A percentile compares a stretch with the other conserved stretches of the same genome.
phyloP scores from a whole-genome alignment of 2,797 vertebrate genomes.

The Prionace glauca region DNA sequence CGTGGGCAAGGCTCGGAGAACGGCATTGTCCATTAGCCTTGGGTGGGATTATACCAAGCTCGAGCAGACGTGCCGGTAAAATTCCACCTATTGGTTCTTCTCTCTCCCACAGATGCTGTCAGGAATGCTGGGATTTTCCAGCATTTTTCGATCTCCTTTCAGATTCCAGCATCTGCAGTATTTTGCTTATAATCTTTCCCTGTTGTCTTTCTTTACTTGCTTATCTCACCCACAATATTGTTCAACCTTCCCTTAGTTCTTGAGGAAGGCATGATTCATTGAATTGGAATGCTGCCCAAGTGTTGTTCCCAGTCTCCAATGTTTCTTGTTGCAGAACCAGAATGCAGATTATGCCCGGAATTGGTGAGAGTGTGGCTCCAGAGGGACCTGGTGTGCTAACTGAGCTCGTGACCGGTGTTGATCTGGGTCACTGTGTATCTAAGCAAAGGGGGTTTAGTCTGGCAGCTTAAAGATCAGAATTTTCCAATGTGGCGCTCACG shows the following conservation, averaged over 20 bases:
- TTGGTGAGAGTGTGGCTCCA: neutral
- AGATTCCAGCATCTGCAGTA: no score
- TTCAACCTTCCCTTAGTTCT: neutral
- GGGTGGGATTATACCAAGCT: no score
- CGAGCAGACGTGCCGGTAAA: no score
- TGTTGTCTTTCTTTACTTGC: neutral
- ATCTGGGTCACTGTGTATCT: neutral
- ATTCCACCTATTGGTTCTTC: no score
- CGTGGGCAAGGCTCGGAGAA: no score
- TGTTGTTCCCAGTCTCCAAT: neutral
- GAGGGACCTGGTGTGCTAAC: neutral
- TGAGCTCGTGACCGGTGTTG: neutral
- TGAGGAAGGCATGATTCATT: neutral
- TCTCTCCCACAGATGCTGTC: no score
- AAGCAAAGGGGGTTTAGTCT: neutral
- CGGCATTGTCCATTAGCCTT: no score
- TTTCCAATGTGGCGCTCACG: neutral
- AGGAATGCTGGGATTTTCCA: no score
- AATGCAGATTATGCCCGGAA: neutral
- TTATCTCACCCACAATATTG: neutral
- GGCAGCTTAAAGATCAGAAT: neutral
- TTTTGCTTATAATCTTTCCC: neutral
- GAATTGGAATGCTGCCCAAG: neutral
- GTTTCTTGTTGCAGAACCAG: neutral
- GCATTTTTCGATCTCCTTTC: no score